phyloP scores from a whole-genome alignment of 2,888 invertebrate species.

The Malthinus flaveolus region DNA sequence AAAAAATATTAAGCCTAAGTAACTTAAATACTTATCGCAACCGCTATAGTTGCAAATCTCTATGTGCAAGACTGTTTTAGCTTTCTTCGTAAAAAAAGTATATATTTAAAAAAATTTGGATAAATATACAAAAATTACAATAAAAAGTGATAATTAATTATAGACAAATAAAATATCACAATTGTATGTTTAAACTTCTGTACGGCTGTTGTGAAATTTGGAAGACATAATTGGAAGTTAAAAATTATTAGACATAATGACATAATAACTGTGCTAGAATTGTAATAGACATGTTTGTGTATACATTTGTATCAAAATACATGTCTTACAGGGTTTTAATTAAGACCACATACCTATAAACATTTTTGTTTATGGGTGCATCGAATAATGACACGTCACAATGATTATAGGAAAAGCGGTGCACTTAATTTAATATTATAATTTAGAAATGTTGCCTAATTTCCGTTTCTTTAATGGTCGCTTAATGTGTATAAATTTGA shows the following conservation, averaged over 20 bases:
- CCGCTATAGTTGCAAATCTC: neutral
- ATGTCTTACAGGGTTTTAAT: slow-evolving; percentile 13
- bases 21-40: too few species aligned
- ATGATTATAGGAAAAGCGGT: neutral
- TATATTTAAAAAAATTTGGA: neutral
- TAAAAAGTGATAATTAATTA: slow-evolving; percentile 8
- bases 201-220: neutral
- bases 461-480: too few species aligned
- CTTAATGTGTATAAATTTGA: too few species aligned
- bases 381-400: too few species aligned
- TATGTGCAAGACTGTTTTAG: slow-evolving; percentile 7
- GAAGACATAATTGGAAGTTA: too few species aligned
- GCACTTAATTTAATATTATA: neutral
- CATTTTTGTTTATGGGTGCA: neutral
- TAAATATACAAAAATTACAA: slow-evolving; percentile 4
- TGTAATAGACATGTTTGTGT: neutral
- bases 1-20: too few species aligned
- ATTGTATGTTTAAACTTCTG: neutral
- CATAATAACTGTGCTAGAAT: slow-evolving; percentile 6
- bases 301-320: slow-evolving; percentile 4
- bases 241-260: too few species aligned
- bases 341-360: neutral
- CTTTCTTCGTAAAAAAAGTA: slow-evolving; percentile 11
- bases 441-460: slow-evolving; percentile 5
- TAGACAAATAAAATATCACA: too few species aligned